Evolutionary conservation across 2,113 vertebrate genomes (phyloP).

Genomic region (Eptesicus fuscus): DNA sequence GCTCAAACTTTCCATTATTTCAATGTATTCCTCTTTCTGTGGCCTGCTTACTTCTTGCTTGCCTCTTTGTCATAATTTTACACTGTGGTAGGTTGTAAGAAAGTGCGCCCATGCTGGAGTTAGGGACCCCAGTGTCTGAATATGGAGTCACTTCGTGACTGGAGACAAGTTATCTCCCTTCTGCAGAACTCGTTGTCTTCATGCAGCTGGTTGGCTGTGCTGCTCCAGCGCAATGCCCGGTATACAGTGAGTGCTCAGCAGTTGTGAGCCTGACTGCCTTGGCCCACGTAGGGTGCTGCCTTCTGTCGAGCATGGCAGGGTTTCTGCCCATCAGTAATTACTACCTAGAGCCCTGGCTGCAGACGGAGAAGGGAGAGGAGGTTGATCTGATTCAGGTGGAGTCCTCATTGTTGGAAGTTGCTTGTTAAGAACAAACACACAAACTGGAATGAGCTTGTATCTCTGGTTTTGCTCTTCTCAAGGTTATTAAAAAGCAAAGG

Average conservation of each 20-base stretch:
- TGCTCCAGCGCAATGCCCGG: neutral
- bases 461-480: neutral
- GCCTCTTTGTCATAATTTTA: neutral
- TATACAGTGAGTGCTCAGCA: too few relatives aligned
- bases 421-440: neutral
- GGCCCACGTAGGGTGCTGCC: neutral
- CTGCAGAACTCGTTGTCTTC: neutral
- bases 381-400: neutral
- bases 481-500: neutral
- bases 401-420: neutral
- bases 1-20: slow-evolving; percentile 24
- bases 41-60: neutral
- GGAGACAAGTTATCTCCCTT: neutral
- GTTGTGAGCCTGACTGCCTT: neutral
- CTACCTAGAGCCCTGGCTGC: neutral
- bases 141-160: neutral
- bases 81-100: fast-evolving
- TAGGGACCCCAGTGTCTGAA: neutral
- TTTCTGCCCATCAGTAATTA: neutral
- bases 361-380: neutral
- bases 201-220: neutral
- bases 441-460: neutral
- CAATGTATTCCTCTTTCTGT: neutral
- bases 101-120: neutral
- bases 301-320: fast-evolving